Conservation (phyloP, 2,113 vertebrate species). For the Butorides virescens region DNA sequence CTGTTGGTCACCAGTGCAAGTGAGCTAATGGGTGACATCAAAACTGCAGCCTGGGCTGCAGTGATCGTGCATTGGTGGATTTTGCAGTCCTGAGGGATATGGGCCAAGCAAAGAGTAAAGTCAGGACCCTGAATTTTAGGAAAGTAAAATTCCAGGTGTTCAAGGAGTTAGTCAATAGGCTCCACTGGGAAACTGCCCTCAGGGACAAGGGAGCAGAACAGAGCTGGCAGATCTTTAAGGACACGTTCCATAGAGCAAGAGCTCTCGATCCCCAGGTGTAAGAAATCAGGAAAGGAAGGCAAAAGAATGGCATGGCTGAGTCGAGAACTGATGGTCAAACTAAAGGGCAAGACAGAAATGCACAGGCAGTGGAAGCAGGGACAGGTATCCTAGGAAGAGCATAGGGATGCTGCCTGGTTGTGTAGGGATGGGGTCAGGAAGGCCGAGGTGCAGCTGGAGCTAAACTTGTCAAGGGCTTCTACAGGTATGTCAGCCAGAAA, state of each 20-base stretch:
- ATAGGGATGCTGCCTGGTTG: neutral
- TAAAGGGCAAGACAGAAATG: neutral
- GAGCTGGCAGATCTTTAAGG: neutral
- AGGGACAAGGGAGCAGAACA: neutral
- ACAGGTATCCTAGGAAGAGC: neutral
- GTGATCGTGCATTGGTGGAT: no score
- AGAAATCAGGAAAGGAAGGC: neutral
- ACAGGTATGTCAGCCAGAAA: neutral
- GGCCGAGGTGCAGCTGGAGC: neutral
- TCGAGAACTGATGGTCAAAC: neutral
- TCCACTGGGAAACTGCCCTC: no score
- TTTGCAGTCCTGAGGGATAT: neutral
- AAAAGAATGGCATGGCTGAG: neutral
- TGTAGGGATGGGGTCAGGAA: neutral
- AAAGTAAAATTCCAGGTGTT: no score
- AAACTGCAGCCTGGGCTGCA: no score
- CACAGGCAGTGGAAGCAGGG: neutral
- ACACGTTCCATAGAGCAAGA: neutral
- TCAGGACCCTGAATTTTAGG: no score
- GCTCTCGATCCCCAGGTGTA: neutral
- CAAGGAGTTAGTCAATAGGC: no score
- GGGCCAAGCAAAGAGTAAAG: neutral
- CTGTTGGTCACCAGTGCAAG: no score
- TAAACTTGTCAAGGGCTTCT: neutral
- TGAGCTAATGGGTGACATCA: no score